A percentile compares a stretch with the other conserved stretches of the same genome.
These are phyloP conservation scores for Automeris io DNA, from an alignment of 2,888 invertebrate genomes.

Conservation along the genomic window DNA sequence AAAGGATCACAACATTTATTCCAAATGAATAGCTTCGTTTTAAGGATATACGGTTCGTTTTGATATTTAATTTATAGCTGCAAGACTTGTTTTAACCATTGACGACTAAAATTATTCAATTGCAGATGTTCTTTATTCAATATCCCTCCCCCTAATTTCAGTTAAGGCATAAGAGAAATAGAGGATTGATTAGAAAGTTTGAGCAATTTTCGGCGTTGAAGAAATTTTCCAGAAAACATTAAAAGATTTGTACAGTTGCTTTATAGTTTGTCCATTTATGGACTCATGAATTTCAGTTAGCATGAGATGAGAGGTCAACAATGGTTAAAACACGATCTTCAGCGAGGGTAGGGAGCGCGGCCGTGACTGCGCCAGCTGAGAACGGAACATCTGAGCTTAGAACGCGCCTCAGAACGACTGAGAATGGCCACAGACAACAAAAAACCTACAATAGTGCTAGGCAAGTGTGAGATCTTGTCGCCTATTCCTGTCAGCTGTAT, in stretches of 20 bases:
- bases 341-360: slow-evolving; percentile 69
- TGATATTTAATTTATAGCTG: slow-evolving; percentile 55
- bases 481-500: slow-evolving; percentile 87
- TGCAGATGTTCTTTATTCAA: slow-evolving; percentile 58
- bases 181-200: slow-evolving; percentile 34
- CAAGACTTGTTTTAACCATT: slow-evolving; percentile 77
- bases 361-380: slow-evolving; percentile 55
- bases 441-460: slow-evolving; percentile 55
- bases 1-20: slow-evolving; percentile 58
- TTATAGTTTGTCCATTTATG: slow-evolving; percentile 66
- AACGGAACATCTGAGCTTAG: slow-evolving; percentile 68
- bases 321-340: slow-evolving; percentile 78
- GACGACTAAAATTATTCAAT: slow-evolving; percentile 72
- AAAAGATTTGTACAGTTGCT: slow-evolving; percentile 41
- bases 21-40: slow-evolving; percentile 38
- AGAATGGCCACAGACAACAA: slow-evolving; percentile 63
- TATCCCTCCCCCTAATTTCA: slow-evolving; percentile 49
- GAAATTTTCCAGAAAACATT: slow-evolving; percentile 69
- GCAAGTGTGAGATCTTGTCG: slow-evolving; percentile 60
- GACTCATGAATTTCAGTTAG: slow-evolving; percentile 75
- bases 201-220: slow-evolving; percentile 37
- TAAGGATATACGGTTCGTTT: slow-evolving; percentile 54
- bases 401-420: slow-evolving; percentile 59
- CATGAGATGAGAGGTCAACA: slow-evolving; percentile 73
- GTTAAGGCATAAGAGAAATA: slow-evolving; percentile 68